These are phyloP conservation scores for Catharus fuscescens DNA, from an alignment of 2,113 vertebrate genomes.

Conservation along the genomic window DNA sequence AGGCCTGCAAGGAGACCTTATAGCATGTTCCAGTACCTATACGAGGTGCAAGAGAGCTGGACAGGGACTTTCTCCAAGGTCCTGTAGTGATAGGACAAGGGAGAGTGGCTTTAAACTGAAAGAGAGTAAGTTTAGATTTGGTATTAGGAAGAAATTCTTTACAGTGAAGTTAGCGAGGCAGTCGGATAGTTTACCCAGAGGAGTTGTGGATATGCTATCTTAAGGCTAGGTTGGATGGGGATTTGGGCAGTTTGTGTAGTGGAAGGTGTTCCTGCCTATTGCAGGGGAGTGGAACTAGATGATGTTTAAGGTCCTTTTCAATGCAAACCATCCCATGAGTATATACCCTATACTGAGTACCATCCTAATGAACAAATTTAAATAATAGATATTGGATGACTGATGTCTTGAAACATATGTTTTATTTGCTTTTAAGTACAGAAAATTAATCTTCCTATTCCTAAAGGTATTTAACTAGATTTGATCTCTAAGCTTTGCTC, in stretches of 20 bases:
- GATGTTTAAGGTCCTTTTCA: background rate
- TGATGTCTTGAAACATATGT: background rate
- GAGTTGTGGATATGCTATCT: background rate
- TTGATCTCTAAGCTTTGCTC: background rate
- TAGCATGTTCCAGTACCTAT: background rate
- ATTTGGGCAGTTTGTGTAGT: background rate
- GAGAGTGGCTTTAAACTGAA: background rate
- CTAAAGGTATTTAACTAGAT: background rate
- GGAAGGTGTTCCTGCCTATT: background rate
- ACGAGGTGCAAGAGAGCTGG: accelerated
- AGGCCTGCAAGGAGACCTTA: background rate
- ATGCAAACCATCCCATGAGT: background rate
- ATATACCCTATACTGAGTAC: background rate
- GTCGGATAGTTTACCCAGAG: background rate
- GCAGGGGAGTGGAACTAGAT: background rate
- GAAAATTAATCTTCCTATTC: background rate
- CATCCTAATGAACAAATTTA: background rate
- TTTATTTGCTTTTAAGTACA: background rate
- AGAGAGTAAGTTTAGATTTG: background rate
- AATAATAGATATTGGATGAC: background rate
- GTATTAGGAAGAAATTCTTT: background rate
- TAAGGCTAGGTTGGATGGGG: background rate
- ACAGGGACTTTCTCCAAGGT: background rate
- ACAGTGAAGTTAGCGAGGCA: background rate
- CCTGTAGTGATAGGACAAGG: background rate